Percentiles rank a stretch among this genome's conserved stretches.
Conservation (phyloP, 1,140 invertebrate species). For the Saxidomus purpurata region DNA sequence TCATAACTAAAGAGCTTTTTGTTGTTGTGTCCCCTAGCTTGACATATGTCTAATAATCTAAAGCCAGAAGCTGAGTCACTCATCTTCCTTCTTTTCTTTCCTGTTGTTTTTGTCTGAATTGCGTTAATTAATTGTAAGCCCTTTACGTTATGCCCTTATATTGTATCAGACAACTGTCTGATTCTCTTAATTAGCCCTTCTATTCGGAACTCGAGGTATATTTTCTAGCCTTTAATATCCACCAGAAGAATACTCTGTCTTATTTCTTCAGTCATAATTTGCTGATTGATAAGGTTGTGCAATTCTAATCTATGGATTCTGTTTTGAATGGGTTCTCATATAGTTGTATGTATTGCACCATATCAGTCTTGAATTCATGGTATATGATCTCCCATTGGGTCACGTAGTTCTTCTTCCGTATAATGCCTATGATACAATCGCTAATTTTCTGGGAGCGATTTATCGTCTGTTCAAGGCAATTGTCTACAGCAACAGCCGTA, state of each 20-base stretch:
- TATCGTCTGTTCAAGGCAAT: slow-evolving; percentile 25
- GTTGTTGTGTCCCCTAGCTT: slow-evolving; percentile 31
- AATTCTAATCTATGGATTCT: background rate
- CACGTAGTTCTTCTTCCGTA: slow-evolving; percentile 32
- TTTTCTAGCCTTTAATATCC: background rate
- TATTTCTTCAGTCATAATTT: slow-evolving; percentile 48
- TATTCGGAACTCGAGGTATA: background rate
- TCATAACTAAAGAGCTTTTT: slow-evolving; percentile 13
- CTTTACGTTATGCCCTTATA: slow-evolving; percentile 33
- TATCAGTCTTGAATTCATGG: slow-evolving; percentile 31
- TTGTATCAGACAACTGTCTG: slow-evolving; percentile 3
- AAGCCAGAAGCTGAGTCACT: slow-evolving; percentile 8
- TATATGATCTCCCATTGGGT: slow-evolving; percentile 48
- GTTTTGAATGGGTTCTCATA: slow-evolving; percentile 30
- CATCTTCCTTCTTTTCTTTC: background rate
- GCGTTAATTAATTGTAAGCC: background rate
- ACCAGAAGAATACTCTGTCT: slow-evolving; percentile 13
- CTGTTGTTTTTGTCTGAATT: background rate
- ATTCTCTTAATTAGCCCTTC: slow-evolving; percentile 8
- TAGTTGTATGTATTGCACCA: background rate
- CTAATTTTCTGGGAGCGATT: slow-evolving; percentile 25
- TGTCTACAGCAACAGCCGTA: slow-evolving; percentile 29
- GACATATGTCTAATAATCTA: slow-evolving; percentile 31
- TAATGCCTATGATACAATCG: slow-evolving; percentile 39
- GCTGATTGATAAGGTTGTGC: slow-evolving; percentile 28